Evolutionary conservation across 2,888 invertebrate genomes (phyloP).

Genomic region (Drosophila greeni): DNA sequence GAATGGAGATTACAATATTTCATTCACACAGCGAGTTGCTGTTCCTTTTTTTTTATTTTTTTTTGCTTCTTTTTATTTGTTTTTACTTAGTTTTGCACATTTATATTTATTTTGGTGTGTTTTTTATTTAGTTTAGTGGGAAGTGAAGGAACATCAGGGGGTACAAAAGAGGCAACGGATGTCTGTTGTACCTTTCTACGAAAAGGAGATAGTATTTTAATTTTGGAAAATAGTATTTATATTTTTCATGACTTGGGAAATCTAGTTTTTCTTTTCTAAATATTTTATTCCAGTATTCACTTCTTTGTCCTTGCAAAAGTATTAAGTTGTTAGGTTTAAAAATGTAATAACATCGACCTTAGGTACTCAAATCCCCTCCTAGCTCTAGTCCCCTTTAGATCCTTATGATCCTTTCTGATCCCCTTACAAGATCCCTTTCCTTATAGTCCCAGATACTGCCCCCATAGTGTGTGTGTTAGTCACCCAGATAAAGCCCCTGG

Average conservation of each 20-base stretch:
- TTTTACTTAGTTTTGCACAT: background rate
- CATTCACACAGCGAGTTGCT: conserved; percentile 17
- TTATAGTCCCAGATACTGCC: background rate
- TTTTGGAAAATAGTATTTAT: too few relatives aligned
- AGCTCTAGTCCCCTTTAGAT: background rate
- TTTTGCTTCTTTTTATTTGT: background rate
- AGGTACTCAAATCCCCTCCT: background rate
- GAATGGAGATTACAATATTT: conserved; percentile 63
- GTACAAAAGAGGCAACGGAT: too few relatives aligned
- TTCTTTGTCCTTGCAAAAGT: too few relatives aligned
- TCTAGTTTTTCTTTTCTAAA: too few relatives aligned
- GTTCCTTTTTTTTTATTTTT: background rate
- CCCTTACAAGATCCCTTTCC: background rate
- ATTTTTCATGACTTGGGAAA: too few relatives aligned
- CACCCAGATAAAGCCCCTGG: background rate
- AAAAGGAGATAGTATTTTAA: too few relatives aligned
- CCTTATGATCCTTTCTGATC: background rate
- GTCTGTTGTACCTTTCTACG: too few relatives aligned
- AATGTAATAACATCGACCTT: too few relatives aligned
- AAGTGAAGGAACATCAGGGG: background rate
- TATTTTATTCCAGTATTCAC: too few relatives aligned
- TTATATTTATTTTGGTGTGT: background rate
- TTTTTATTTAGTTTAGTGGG: background rate
- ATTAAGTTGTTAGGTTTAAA: too few relatives aligned
- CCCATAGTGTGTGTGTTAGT: background rate